A percentile compares a stretch with the other conserved stretches of the same genome.
phyloP scores from a whole-genome alignment of 2,888 invertebrate genomes.

The Aphidoletes aphidimyza region DNA sequence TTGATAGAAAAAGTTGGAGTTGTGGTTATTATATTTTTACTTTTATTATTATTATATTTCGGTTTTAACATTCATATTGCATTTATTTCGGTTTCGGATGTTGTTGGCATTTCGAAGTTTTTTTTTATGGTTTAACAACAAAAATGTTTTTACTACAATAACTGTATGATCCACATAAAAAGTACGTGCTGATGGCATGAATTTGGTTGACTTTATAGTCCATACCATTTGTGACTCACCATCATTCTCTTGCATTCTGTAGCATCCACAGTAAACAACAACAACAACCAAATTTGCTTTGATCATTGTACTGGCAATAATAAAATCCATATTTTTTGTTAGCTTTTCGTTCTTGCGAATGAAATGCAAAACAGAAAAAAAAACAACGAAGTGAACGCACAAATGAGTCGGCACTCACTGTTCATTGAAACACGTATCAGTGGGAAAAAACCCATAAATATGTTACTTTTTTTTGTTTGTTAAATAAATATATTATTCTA shows the following conservation, averaged over 20 bases:
- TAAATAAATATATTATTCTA: slow-evolving; percentile 40
- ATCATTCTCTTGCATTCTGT: not conserved
- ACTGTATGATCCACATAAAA: not conserved
- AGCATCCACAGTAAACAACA: not conserved
- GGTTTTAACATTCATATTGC: slow-evolving; percentile 30
- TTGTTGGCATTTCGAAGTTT: not conserved
- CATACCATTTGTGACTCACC: not conserved
- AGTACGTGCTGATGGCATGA: not conserved
- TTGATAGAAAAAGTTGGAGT: not conserved
- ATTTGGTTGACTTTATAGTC: slow-evolving; percentile 32
- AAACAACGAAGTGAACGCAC: not conserved
- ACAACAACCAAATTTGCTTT: slow-evolving; percentile 38
- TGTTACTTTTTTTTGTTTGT: too few species aligned
- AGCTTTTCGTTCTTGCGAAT: slow-evolving; percentile 4
- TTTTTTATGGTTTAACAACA: slow-evolving; percentile 24
- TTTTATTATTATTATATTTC: not conserved
- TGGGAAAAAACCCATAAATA: slow-evolving; percentile 26
- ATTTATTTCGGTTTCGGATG: not conserved
- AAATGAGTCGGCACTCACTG: not conserved
- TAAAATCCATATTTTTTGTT: slow-evolving; percentile 39
- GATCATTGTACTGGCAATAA: slow-evolving; percentile 40
- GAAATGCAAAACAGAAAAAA: not conserved
- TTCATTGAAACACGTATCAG: not conserved
- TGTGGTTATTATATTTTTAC: not conserved
- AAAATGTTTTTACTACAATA: slow-evolving; percentile 22